Base-by-base conservation (phyloP, 2,113 vertebrate species). In the Clupea harengus region DNA sequence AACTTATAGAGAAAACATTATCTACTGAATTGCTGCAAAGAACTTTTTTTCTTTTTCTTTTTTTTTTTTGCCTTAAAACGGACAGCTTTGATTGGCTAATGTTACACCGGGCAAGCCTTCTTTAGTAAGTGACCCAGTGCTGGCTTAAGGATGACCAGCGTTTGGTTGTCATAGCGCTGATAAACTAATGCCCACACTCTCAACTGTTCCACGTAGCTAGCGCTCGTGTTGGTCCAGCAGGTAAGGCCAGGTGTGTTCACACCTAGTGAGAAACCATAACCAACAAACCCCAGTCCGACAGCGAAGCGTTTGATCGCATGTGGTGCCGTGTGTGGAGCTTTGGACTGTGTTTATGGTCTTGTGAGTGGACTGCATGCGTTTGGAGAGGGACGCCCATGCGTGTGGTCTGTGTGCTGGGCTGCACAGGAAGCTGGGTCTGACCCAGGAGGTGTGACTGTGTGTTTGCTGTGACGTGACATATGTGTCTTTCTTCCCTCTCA, bases 211-310 rank as follows among this genome's bases (percentile, higher is more conserved):
- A 72, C 64, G 25, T 72, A 72, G 64, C 64, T 72, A 72, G 64
- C 64, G 9, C 25, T 7, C 64, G 28, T 25, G 25, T 25, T 11
- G n/a, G 25, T 72, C 10, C 64, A 3, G 64, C 64, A 72, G 64
- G 64, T 72, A 72, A 72, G 64, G 64, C 6, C 64, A 72, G 64
- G 64, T 72, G 64, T 72, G 64, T 72, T 10, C 64, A 8, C 64
- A 72, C 10, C 0, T 72, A 72, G 64, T 32, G 25, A 25, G n/a
- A 32, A 28, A 25, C 3, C n/a, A 9, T 72, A 28, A 72, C 28
- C 25, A 72, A 28, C 2, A 2, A 11, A 72, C n/a, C 1, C 64
- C 64, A 32, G 64, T 11, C 25, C 25, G 25, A 32, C 64, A 28
- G n/a, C 50, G 2, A 22, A 72, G 64, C 1, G 64, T 9, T 72